Evolutionary conservation across 2,797 vertebrate genomes (phyloP).

Genomic region (Cephalopachus bancanus): DNA sequence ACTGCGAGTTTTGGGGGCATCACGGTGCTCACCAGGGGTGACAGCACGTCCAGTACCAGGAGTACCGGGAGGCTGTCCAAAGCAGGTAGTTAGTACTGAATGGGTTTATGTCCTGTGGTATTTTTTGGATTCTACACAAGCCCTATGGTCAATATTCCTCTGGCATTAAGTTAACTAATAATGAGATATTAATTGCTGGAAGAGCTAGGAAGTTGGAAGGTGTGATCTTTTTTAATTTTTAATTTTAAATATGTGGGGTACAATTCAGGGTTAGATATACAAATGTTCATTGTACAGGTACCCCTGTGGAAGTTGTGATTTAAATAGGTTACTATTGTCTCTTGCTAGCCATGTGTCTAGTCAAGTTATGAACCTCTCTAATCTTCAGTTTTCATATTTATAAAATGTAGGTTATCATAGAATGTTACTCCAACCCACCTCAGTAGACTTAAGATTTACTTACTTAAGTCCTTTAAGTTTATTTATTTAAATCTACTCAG

Average conservation of each 20-base stretch:
- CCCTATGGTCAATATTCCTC: not conserved
- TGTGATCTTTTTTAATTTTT: too few relatives aligned
- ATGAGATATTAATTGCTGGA: not conserved
- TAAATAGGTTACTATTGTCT: not conserved
- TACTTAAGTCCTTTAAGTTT: not conserved
- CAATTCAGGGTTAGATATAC: too few relatives aligned
- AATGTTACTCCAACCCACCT: not conserved
- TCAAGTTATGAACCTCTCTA: not conserved
- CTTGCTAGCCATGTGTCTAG: not conserved
- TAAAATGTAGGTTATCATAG: not conserved
- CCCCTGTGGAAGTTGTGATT: not conserved
- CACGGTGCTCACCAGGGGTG: conserved; percentile 91
- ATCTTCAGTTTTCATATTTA: not conserved
- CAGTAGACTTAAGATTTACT: not conserved
- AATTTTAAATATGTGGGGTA: too few relatives aligned
- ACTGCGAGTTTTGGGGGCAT: conserved; percentile 92
- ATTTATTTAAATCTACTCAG: not conserved
- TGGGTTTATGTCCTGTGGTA: not conserved
- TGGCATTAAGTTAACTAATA: not conserved
- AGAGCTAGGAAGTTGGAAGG: not conserved
- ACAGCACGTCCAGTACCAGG: conserved; percentile 90
- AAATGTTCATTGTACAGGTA: too few relatives aligned
- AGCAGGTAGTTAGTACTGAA: conserved; percentile 90
- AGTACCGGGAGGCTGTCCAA: conserved; percentile 92
- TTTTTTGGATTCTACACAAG: not conserved